These are phyloP conservation scores for Phortica magna DNA, from an alignment of 2,888 invertebrate species.

Conservation along the genomic window DNA sequence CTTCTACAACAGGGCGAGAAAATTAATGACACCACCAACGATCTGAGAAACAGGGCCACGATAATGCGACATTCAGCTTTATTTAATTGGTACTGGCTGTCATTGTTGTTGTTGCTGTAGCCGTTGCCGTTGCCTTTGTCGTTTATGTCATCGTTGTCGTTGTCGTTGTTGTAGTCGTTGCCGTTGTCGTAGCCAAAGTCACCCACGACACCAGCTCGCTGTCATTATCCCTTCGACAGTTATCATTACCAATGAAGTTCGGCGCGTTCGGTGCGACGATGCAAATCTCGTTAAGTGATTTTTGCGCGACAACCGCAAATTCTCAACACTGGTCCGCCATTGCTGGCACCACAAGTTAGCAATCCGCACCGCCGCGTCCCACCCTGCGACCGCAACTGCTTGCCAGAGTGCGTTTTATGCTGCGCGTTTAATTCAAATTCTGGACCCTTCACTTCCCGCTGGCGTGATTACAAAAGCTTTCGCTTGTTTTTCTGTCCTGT, in stretches of 20 bases:
- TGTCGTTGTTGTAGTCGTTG: neutral
- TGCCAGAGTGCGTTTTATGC: neutral
- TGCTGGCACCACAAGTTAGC: neutral
- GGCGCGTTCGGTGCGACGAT: slow-evolving; percentile 16
- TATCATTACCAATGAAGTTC: neutral
- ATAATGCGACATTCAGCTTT: slow-evolving; percentile 27
- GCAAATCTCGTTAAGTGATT: slow-evolving; percentile 44
- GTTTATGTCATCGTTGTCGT: neutral
- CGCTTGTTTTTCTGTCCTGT: neutral
- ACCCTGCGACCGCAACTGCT: neutral
- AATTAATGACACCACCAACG: slow-evolving; percentile 20
- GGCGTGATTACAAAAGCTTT: neutral
- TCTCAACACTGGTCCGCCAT: slow-evolving; percentile 1
- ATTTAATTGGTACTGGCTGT: slow-evolving; percentile 21
- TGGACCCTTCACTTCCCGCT: neutral
- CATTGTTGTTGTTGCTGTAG: neutral
- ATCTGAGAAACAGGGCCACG: neutral
- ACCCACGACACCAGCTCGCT: neutral
- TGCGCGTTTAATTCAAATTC: neutral
- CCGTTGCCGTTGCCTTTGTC: neutral
- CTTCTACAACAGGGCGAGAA: neutral
- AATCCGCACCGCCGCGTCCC: neutral
- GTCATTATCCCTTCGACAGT: neutral
- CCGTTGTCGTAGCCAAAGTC: neutral
- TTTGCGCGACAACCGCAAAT: slow-evolving; percentile 29